Conservation (phyloP, 2,888 invertebrate species). For the Melipona beecheii region DNA sequence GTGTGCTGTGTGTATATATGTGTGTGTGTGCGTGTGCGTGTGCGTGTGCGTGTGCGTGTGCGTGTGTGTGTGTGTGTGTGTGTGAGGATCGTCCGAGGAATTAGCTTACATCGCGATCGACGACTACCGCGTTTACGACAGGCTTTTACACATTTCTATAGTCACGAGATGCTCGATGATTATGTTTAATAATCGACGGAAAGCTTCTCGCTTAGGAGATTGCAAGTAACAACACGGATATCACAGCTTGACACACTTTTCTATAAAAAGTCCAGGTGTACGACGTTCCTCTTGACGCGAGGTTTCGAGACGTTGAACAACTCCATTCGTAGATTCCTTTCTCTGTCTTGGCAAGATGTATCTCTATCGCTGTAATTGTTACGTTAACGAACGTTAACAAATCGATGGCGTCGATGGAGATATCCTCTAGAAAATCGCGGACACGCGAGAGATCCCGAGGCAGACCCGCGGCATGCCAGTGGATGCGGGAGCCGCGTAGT, state of each 20-base stretch:
- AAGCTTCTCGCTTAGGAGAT: background rate
- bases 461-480: conserved; percentile 21
- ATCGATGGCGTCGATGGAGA: background rate
- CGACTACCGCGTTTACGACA: background rate
- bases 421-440: background rate
- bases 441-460: conserved; percentile 47
- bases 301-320: background rate
- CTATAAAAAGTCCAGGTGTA: background rate
- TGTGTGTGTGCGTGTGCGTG: too few relatives aligned
- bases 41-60: too few relatives aligned
- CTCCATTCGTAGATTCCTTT: too few relatives aligned
- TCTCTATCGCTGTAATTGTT: background rate
- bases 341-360: background rate
- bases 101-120: conserved; percentile 29
- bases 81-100: background rate
- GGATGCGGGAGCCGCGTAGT: conserved; percentile 36
- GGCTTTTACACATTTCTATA: background rate
- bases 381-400: background rate
- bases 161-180: background rate
- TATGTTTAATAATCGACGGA: background rate
- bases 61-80: too few relatives aligned
- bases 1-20: too few relatives aligned
- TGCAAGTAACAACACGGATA: conserved; percentile 22
- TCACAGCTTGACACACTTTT: conserved; percentile 37
- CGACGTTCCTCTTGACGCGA: background rate